A percentile compares a stretch with the other conserved stretches of the same genome.
phyloP scores from a whole-genome alignment of 1,140 invertebrate genomes.

The Ceratina calcarata region DNA sequence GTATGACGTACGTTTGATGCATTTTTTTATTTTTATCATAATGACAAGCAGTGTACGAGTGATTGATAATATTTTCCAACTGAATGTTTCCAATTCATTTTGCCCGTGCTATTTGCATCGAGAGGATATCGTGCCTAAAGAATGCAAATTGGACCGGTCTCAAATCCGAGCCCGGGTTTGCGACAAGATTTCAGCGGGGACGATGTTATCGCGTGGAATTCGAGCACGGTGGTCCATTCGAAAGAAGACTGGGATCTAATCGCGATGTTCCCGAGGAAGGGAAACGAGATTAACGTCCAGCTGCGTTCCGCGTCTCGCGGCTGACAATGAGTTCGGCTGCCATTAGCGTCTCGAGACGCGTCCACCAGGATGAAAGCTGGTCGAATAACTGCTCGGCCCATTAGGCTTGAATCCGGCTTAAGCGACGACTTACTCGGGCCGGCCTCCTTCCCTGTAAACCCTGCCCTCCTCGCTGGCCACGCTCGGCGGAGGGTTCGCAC shows the following conservation, averaged over 20 bases:
- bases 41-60: too few relatives aligned
- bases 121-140: not conserved
- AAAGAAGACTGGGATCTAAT: slow-evolving; percentile 11
- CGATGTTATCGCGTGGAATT: slow-evolving; percentile 25
- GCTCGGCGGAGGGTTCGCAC: too few relatives aligned
- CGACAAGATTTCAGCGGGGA: slow-evolving; percentile 6
- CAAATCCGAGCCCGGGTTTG: slow-evolving; percentile 1
- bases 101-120: too few relatives aligned
- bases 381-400: slow-evolving; percentile 70
- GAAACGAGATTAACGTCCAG: slow-evolving; percentile 60
- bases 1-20: too few relatives aligned
- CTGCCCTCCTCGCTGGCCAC: too few relatives aligned
- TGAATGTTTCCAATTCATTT: too few relatives aligned
- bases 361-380: slow-evolving; percentile 58
- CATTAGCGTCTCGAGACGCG: slow-evolving; percentile 65
- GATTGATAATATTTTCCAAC: too few relatives aligned
- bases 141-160: slow-evolving; percentile 3
- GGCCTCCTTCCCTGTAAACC: not conserved
- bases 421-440: slow-evolving; percentile 48
- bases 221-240: slow-evolving; percentile 43
- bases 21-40: too few relatives aligned
- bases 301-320: slow-evolving; percentile 37
- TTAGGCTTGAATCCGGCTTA: slow-evolving; percentile 73
- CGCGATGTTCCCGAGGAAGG: slow-evolving; percentile 32
- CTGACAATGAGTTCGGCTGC: slow-evolving; percentile 63